These are phyloP conservation scores for Euphonia xanthogaster DNA, from an alignment of 2,797 vertebrate genomes.

Conservation along the genomic window DNA sequence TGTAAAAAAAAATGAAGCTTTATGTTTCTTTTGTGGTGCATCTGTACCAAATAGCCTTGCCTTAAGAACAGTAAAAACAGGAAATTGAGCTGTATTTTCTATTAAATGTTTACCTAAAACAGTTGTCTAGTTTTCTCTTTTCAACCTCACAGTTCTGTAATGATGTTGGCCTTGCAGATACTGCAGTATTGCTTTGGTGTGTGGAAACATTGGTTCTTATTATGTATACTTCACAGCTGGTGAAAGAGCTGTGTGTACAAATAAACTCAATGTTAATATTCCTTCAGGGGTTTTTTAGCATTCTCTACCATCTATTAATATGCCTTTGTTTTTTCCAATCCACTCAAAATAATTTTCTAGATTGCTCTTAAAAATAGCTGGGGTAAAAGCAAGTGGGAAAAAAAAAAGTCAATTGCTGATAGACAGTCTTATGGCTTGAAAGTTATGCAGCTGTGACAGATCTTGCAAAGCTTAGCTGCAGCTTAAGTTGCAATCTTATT, in stretches of 20 bases:
- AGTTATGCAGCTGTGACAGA: not conserved
- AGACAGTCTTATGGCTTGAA: not conserved
- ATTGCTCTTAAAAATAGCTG: not conserved
- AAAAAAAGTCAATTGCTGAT: not conserved
- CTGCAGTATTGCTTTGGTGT: not conserved
- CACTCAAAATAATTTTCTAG: not conserved
- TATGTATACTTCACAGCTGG: not conserved
- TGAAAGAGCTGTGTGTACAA: not conserved
- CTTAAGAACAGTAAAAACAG: not conserved
- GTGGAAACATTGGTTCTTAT: not conserved
- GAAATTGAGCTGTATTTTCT: not conserved
- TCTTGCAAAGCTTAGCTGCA: not conserved
- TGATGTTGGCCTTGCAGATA: not conserved
- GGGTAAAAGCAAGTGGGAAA: not conserved
- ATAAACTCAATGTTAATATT: not conserved
- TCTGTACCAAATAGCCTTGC: not conserved
- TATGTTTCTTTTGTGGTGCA: not conserved
- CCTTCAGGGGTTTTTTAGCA: not conserved
- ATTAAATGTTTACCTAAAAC: not conserved
- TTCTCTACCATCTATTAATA: not conserved
- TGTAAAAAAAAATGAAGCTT: not conserved
- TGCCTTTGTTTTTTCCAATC: not conserved
- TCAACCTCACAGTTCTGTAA: not conserved
- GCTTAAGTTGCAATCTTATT: not conserved
- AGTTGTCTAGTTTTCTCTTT: not conserved